Conservation (phyloP, 2,888 invertebrate genomes). For the Hipparchia semele region DNA sequence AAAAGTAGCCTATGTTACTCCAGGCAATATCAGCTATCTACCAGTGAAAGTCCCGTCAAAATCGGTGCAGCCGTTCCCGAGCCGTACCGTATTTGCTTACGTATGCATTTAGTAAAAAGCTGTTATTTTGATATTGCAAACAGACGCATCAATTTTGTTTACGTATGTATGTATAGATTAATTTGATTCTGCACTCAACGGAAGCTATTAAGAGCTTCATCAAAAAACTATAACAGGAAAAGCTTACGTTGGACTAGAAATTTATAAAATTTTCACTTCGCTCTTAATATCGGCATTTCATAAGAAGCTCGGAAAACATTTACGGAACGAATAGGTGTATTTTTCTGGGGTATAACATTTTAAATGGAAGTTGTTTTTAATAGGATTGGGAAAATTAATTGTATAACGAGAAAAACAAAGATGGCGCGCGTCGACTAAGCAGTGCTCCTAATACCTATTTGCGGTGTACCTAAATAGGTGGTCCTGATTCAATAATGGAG, state of each 20-base stretch:
- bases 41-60: too few relatives aligned
- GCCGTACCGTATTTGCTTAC: too few relatives aligned
- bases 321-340: conserved; percentile 11
- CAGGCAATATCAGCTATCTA: too few relatives aligned
- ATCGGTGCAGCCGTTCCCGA: too few relatives aligned
- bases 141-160: background rate
- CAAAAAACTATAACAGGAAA: conserved; percentile 7
- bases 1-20: too few relatives aligned
- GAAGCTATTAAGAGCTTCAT: conserved; percentile 15
- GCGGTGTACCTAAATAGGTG: too few relatives aligned
- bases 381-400: background rate
- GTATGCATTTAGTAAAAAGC: too few relatives aligned
- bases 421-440: background rate
- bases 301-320: conserved; percentile 20
- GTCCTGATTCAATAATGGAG: too few relatives aligned
- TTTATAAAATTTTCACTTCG: conserved; percentile 10
- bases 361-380: conserved; percentile 2
- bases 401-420: background rate
- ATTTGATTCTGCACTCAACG: conserved; percentile 3
- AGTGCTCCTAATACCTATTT: too few relatives aligned
- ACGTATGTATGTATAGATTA: background rate
- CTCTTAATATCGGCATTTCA: conserved; percentile 16
- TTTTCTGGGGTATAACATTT: conserved; percentile 11
- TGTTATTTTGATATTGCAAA: too few relatives aligned
- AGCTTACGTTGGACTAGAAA: conserved; percentile 9